Evolutionary conservation across 1,140 invertebrate species (phyloP), one percentile per base, ranked within the genome.

Genomic region (Archivesica marissinica): DNA sequence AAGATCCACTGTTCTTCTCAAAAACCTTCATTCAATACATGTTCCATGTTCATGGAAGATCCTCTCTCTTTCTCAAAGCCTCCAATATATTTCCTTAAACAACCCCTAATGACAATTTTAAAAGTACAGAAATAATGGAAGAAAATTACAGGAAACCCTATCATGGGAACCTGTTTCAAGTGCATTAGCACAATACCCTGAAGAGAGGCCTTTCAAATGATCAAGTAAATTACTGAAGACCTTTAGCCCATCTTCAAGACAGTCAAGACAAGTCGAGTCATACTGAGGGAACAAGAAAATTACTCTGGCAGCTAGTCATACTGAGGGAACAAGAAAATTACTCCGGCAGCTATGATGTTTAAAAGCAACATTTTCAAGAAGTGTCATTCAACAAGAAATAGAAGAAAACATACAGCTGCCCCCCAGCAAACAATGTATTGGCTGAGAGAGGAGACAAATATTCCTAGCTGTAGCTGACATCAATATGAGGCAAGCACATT

Each of bases 111-210:
- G n/a, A n/a, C n/a, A n/a, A n/a, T n/a, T n/a, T n/a, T n/a, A n/a
- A 47, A 7, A 47, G 41, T 47, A 17, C 7, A 47, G 7, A 47
- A 7, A 47, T 9, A 47, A 59, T 59, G 3, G 25, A 23, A 35
- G 59, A 64, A 64, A 35, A 64, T 64, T 64, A 64, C 59, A 33
- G 30, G 59, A 64, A 64, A 64, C 59, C 59, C 28, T 64, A 64
- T 25, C 9, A 35, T 13, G 23, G 30, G 38, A 35, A 35, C 38
- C 20, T 35, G 11, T 28, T 64, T 64, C 0, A 17, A 64, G 59
- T 35, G 59, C 59, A 64, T 64, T 64, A 64, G n/a, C 9, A 20
- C 59, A 25, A 17, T 64, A 64, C 59, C 59, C 59, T 35, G 59
- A 64, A 64, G 59, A 35, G 59, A 64, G 59, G 59, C 59, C 59